Evolutionary conservation across 2,888 invertebrate species (phyloP), one percentile per base, ranked within the genome.

Genomic region (Himalopsyche japonica): DNA sequence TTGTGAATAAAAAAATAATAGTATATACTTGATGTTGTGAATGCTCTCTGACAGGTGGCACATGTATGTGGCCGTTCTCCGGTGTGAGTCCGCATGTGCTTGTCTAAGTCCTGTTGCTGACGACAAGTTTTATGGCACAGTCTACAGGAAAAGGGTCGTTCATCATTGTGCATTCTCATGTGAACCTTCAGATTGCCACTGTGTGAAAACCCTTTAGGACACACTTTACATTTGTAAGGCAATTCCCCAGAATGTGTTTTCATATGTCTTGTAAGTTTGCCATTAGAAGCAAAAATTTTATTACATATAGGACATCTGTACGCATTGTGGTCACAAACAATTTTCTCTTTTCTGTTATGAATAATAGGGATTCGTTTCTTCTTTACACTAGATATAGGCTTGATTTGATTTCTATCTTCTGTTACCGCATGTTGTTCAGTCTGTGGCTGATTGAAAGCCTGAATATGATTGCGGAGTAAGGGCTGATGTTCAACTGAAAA

Each of bases 121-220:
- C 87, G 87, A 84, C 88, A 88, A 1, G 86, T 81, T 82, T 86
- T 87, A 78, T 88, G 86, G 83, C 88, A 88, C 32, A 88, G 82
- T 10, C 82, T 82, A 82, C 88, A 88, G 27, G 86, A 80, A 81
- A 88, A 87, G 2, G 88, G 88, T 47, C 88, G 87, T 47, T 88
- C 88, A 20, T 88, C 88, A 8, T 86, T 88, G 85, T 88, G 88
- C 37, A 87, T 87, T 76, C 88, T 79, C 87, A 88, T 87, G 82
- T 88, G 88, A 30, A 88, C 90, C 87, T 91, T 91, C 86, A 89
- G 91, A 87, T 91, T 91, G 3, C 91, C 91, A 79, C 90, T 90
- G 87, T 91, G 91, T 30, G 90, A 89, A 88, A 91, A 91, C 8
- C 90, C 90, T 86, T 91, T 91, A 85, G 88, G 89, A 87, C 91